Base-by-base conservation (phyloP, 1,140 invertebrate species). In the Hylaeus volcanicus region DNA sequence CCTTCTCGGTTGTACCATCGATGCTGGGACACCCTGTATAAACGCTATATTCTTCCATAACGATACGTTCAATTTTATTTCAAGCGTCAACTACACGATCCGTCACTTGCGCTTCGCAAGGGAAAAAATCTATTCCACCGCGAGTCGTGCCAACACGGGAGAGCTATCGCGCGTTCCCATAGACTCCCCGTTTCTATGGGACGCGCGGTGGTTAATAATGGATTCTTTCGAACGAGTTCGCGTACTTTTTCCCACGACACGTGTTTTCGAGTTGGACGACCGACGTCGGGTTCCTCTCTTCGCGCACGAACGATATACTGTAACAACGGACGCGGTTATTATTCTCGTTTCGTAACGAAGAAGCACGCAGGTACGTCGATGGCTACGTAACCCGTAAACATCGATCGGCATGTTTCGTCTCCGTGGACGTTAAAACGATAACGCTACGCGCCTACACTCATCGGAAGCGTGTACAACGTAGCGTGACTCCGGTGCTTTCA, bases 401-500 rank as follows among this genome's bases (percentile, higher is more conserved):
- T 37, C 12, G n/a, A 55, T 73, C 26, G 12, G 9, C 69, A 5
- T 12, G 12, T 2, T 41, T 26, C 12, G 1, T 5, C 39, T 58
- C 39, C 43, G 4, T 6, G 39, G 64, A 73, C 56, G 56, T 53
- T 51, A 8, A 65, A 65, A 76, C 51, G 58, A 64, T 71, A 43
- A 14, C 11, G 5, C 43, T 48, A 43, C 15, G 43, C 56, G 71
- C 71, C 64, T 43, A 88, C 86, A 74, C 79, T 86, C 86, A 85
- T 91, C 90, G 91, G 91, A 92, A 90, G 91, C 9, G 9, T 51
- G 51, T 81, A 87, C 91, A 88, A 82, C 85, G 85, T 91, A 92
- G 82, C 91, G 89, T 91, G 88, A 91, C 87, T 92, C 90, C 90
- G 90, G 90, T 90, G 65, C 88, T 89, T 87, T 74, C 65, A 60